phyloP scores from a whole-genome alignment of 1,140 invertebrate species.

The Lepidurus apus region DNA sequence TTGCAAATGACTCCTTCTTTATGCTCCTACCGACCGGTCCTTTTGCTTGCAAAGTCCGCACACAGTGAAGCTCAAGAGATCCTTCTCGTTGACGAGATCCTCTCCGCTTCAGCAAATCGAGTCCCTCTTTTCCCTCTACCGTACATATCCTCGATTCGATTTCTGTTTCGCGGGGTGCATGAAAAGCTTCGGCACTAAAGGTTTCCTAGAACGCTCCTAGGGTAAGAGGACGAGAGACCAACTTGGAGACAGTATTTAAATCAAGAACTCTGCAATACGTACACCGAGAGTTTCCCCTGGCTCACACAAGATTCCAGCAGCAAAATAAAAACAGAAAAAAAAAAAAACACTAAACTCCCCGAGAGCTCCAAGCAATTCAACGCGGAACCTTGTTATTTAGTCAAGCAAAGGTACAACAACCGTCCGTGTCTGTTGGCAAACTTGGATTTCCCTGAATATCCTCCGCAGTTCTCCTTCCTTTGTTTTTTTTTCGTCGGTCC shows the following conservation, averaged over 20 bases:
- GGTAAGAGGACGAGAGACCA: too few relatives aligned
- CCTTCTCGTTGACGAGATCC: background rate
- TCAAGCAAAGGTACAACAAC: background rate
- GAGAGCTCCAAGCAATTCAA: constrained; percentile 1
- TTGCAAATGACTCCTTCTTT: constrained; percentile 10
- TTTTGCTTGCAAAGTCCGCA: background rate
- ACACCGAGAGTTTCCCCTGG: background rate
- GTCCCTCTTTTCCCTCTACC: background rate
- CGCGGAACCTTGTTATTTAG: constrained; percentile 21
- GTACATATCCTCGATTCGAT: background rate
- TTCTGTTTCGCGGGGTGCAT: background rate
- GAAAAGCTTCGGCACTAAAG: background rate
- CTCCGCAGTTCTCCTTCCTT: background rate
- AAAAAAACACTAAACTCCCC: background rate
- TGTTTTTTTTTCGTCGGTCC: background rate
- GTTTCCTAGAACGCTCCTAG: background rate
- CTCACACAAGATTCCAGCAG: background rate
- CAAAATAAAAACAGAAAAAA: background rate
- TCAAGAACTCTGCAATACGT: background rate
- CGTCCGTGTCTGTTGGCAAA: background rate
- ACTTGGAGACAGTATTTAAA: too few relatives aligned
- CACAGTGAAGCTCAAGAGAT: background rate
- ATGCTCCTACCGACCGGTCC: background rate
- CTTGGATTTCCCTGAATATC: constrained; percentile 5
- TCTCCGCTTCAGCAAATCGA: background rate